These are phyloP conservation scores for Chromobotia macracanthus DNA, from an alignment of 2,797 vertebrate species.

Conservation along the genomic window DNA sequence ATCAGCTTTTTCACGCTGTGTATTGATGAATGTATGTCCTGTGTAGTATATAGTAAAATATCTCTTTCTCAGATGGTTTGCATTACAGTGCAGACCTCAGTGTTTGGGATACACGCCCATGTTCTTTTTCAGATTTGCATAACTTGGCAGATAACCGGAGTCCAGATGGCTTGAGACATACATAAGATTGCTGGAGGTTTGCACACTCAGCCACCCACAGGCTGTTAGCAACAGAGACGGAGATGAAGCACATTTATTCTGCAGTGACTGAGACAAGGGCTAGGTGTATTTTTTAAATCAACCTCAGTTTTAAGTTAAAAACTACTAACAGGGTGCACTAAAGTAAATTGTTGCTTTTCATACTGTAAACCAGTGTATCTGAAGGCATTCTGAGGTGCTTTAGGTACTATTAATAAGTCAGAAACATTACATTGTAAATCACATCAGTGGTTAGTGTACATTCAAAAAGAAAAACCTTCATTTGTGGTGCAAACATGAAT, in stretches of 20 bases:
- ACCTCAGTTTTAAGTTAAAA: too few species aligned
- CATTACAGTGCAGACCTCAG: constrained; percentile 14
- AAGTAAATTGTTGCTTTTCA: not conserved
- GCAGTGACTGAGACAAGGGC: not conserved
- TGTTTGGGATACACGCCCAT: constrained; percentile 25
- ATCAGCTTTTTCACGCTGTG: not conserved
- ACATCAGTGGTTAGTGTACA: too few species aligned
- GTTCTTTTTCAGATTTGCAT: constrained; percentile 49
- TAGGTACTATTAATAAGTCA: too few species aligned
- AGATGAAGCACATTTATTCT: constrained; percentile 12
- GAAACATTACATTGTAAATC: too few species aligned
- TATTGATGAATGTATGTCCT: not conserved
- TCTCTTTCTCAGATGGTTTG: not conserved
- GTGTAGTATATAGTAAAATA: not conserved
- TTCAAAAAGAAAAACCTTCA: too few species aligned
- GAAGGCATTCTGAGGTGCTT: constrained; percentile 4
- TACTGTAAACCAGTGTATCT: not conserved
- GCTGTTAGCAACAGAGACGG: constrained; percentile 36
- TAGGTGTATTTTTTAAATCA: too few species aligned
- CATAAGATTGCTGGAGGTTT: constrained; percentile 45
- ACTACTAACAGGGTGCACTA: too few species aligned
- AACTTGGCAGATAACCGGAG: constrained; percentile 45
- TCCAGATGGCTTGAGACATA: constrained; percentile 53
- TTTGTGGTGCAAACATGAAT: too few species aligned
- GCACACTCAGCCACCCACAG: constrained; percentile 43